Evolutionary conservation across 1,140 invertebrate genomes (phyloP).

Genomic region (Druon quercuslanigerum): DNA sequence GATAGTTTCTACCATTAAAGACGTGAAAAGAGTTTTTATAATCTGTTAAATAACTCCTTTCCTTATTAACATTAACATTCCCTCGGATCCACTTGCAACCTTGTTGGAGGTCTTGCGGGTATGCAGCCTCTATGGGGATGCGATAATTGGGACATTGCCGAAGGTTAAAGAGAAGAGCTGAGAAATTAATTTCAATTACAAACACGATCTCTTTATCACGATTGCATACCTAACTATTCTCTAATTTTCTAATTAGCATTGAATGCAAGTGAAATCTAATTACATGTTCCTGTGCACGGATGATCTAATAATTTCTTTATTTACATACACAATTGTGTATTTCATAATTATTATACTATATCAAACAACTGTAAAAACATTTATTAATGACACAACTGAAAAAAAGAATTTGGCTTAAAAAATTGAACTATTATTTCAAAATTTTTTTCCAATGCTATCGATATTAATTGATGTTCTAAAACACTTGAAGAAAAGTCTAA

Average conservation of each 20-base stretch:
- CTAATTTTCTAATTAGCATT: conserved; percentile 7
- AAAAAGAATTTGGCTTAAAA: too few relatives aligned
- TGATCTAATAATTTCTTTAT: neutral
- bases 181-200: conserved; percentile 11
- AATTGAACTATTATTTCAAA: too few relatives aligned
- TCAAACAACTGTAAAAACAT: neutral
- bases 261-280: conserved; percentile 8
- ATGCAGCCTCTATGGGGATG: neutral
- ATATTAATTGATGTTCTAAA: too few relatives aligned
- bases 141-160: neutral
- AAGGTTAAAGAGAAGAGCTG: conserved; percentile 10
- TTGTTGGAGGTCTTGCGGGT: neutral
- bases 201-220: conserved; percentile 3
- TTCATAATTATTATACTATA: neutral
- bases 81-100: too few relatives aligned
- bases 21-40: too few relatives aligned
- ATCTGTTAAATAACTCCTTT: too few relatives aligned
- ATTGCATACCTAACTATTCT: conserved; percentile 5
- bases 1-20: too few relatives aligned
- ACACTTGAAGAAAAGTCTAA: too few relatives aligned
- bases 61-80: too few relatives aligned
- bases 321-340: neutral
- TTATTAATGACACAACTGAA: neutral
- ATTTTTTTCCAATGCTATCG: too few relatives aligned
- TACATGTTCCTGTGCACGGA: neutral